phyloP scores from a whole-genome alignment of 1,140 invertebrate species.

The Pogonognathellus flavescens region DNA sequence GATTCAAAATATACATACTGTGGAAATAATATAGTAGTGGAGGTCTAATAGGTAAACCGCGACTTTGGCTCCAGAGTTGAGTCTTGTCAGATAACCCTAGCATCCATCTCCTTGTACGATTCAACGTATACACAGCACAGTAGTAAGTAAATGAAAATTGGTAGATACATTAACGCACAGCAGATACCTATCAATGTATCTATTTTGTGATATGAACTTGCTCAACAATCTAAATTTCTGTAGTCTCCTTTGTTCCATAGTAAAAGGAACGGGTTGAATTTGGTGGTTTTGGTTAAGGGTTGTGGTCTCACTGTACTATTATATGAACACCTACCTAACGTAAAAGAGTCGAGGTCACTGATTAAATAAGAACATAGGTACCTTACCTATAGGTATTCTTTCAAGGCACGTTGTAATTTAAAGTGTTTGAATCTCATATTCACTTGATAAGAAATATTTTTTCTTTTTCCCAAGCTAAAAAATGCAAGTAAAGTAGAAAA shows the following conservation, averaged over 20 bases:
- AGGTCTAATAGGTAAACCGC: slow-evolving; percentile 27
- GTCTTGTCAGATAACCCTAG: slow-evolving; percentile 17
- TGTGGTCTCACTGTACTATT: background rate
- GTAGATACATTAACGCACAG: no score
- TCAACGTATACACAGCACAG: background rate
- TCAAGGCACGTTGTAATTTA: no score
- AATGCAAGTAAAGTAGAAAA: no score
- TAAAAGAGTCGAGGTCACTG: background rate
- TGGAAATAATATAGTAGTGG: background rate
- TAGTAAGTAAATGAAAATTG: background rate
- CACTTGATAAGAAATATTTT: no score
- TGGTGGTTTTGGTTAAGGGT: slow-evolving; percentile 17
- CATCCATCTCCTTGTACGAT: background rate
- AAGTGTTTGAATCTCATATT: no score
- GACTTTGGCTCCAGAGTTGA: slow-evolving; percentile 35
- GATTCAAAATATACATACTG: background rate
- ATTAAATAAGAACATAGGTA: background rate
- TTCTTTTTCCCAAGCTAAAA: no score
- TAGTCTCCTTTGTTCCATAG: background rate
- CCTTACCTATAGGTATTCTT: no score
- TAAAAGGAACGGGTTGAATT: background rate
- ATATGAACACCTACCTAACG: background rate
- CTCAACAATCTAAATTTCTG: no score
- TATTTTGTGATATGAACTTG: no score
- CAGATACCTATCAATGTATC: no score